Conservation (phyloP, 2,888 invertebrate genomes). For the Pilophorus perplexus region DNA sequence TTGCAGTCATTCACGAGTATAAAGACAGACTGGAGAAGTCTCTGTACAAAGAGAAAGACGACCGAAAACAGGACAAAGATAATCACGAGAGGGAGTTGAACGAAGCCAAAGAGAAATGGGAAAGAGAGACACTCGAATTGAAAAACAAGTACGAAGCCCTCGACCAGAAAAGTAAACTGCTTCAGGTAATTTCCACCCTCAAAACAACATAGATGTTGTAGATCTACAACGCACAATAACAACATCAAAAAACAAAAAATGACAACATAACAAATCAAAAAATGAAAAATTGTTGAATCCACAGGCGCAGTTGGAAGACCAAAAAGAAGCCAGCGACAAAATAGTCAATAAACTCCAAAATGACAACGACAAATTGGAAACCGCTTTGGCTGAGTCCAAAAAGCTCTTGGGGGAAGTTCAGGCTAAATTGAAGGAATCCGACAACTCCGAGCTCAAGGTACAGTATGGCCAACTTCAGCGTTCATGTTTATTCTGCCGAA, state of each 20-base stretch:
- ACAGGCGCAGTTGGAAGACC: constrained; percentile 57
- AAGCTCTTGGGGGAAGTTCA: constrained; percentile 6
- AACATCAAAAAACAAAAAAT: too few relatives aligned
- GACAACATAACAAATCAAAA: too few relatives aligned
- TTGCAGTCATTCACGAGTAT: constrained; percentile 60
- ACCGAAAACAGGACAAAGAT: constrained; percentile 57
- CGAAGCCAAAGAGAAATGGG: constrained; percentile 56
- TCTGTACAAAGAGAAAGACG: constrained; percentile 58
- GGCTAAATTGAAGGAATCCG: constrained; percentile 10
- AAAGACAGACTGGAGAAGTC: constrained; percentile 60
- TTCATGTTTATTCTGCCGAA: too few relatives aligned
- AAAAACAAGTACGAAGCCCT: constrained; percentile 58
- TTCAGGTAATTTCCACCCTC: constrained; percentile 53
- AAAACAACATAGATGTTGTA: too few relatives aligned
- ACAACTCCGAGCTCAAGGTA: constrained; percentile 6
- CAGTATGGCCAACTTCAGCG: too few relatives aligned
- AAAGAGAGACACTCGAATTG: constrained; percentile 56
- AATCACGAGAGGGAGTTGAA: constrained; percentile 55
- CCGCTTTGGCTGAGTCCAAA: constrained; percentile 1
- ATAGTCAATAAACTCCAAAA: constrained; percentile 55
- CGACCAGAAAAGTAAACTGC: constrained; percentile 58
- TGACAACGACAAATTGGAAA: constrained; percentile 20
- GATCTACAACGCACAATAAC: too few relatives aligned
- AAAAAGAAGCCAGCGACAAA: constrained; percentile 55
- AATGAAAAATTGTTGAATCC: too few relatives aligned